Base-by-base conservation (phyloP, 2,797 vertebrate genomes). In the Leptoclinus maculatus region DNA sequence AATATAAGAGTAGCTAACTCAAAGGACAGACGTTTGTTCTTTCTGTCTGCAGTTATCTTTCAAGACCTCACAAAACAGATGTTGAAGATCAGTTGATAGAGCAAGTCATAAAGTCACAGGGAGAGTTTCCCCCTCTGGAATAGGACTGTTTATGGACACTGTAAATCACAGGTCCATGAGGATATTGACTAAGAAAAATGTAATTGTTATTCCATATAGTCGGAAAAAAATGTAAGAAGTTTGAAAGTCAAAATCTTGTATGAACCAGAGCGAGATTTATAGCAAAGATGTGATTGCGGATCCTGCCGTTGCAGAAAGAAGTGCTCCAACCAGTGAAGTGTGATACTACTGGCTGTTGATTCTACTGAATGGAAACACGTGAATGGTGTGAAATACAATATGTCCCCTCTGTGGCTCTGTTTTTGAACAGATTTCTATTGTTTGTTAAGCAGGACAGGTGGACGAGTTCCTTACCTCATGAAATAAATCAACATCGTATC, bases 361-460 rank as follows among this genome's bases (percentile, higher is more conserved):
- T 86, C 82, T 64, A 80, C 80, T 80, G 45, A 29, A 82, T 88
- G 78, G 72, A 87, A 87, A 84, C 79, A 53, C 3, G 65, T 39
- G 43, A 74, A 69, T 83, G 73, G 71, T 87, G 66, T 73, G 71
- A 88, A 78, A 85, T 70, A 36, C n/a, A 84, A 84, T 71, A 79
- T 63, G 67, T 82, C 70, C 72, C 78, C 66, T 70, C 41, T 43
- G 27, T 66, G 60, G 43, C 59, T 83, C 54, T 68, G 36, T 49
- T 59, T 69, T 39, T 49, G 16, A 72, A 56, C 38, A 49, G 38
- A 66, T 66, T 80, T 81, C 32, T 81, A 76, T 66, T 72, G 82
- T 12, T 80, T 70, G 34, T 76, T 62, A 74, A 58, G 32, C 60
- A 67, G 38, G 70, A 74, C 66, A 72, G 60, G 32, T 59, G 74